These are phyloP conservation scores for Bradypus variegatus DNA, from an alignment of 2,797 vertebrate genomes.

Conservation along the genomic window DNA sequence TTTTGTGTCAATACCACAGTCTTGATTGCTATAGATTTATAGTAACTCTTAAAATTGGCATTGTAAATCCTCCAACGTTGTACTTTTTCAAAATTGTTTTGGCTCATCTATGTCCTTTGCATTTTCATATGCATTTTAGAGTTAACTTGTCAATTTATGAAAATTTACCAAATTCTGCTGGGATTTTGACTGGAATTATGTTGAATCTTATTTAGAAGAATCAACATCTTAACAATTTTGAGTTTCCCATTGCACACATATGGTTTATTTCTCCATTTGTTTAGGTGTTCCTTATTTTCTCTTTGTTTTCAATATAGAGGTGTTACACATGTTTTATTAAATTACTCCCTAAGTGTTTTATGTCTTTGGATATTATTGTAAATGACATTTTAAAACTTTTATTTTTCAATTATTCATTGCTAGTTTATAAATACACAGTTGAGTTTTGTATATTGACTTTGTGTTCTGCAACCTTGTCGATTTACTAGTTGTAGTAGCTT, in stretches of 20 bases:
- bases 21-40: no score
- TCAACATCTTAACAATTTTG: no score
- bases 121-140: not conserved
- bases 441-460: not conserved
- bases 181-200: no score
- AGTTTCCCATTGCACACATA: no score
- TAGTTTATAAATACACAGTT: not conserved
- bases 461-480: not conserved
- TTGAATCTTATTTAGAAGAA: no score
- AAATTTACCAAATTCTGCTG: no score
- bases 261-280: not conserved
- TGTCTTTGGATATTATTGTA: no score
- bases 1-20: no score
- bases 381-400: not conserved
- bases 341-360: no score
- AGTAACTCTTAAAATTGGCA: not conserved
- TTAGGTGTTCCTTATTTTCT: not conserved
- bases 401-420: not conserved
- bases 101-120: not conserved
- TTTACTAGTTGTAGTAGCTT: not conserved
- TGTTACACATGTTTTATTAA: no score
- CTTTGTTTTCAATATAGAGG: no score
- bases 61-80: not conserved
- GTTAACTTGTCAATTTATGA: not conserved
- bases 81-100: not conserved